Base-by-base conservation (phyloP, 2,888 invertebrate genomes). In the Drosophila tripunctata region DNA sequence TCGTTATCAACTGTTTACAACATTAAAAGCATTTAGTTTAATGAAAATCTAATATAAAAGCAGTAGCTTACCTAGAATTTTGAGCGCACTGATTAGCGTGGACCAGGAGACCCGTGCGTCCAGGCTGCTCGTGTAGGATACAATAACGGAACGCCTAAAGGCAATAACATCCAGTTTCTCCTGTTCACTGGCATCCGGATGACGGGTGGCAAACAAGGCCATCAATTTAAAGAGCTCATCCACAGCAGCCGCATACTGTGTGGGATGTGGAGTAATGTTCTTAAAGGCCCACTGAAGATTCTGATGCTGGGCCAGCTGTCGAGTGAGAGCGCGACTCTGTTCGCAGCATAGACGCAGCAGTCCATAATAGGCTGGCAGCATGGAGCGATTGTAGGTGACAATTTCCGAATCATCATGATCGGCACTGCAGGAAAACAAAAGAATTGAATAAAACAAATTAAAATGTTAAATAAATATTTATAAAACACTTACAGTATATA, bases 351-450 rank as follows among this genome's bases (percentile, higher is more conserved):
- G 93, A 69, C 97, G 93, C 81, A 98, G 92, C 60, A 98, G 92
- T 38, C 98, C 97, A 90, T 97, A 97, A 92, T 96, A 97, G 7
- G 98, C 96, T 1, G 98, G 98, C 88, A 98, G 92, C 97, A 98
- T 98, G 17, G 96, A 95, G 68, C 98, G 94, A 92, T 98, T 98
- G 92, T 97, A 98, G 81, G 97, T 94, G 40, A 98, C 96, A 68
- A 98, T 97, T 89, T 98, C 98, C 88, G 98, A 97, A 91, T 98
- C 98, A 80, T 98, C 98, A 90, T 98, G 98, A 92, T 98, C 98
- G 74, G 98, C 98, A 68, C 98, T 98, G n/a, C n/a, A n/a, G n/a
- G n/a, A n/a, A n/a, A n/a, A n/a, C n/a, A n/a, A n/a, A n/a, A n/a
- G n/a, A n/a, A n/a, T n/a, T n/a, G n/a, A n/a, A n/a, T n/a, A n/a